Evolutionary conservation across 2,113 vertebrate genomes (phyloP).

Genomic region (Phyllopteryx taeniolatus): DNA sequence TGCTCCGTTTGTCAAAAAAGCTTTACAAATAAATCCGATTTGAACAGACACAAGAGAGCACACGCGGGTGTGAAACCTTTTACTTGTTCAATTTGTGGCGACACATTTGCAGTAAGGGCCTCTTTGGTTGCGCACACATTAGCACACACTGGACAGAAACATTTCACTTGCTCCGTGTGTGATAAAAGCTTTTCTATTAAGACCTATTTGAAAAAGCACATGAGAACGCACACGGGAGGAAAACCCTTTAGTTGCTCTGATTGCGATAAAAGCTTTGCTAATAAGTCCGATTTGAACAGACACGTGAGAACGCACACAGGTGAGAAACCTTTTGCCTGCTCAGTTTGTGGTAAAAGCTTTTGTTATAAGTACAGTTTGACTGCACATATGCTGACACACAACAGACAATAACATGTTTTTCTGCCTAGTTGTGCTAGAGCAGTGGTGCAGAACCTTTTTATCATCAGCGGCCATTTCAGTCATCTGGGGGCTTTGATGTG

Average conservation of each 20-base stretch:
- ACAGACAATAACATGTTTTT: neutral
- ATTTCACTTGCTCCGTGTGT: neutral
- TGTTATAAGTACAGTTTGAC: conserved; percentile 1
- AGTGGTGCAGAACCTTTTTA: no score
- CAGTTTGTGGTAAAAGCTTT: neutral
- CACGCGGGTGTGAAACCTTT: neutral
- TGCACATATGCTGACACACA: neutral
- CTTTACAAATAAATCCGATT: neutral
- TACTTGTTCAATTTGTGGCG: neutral
- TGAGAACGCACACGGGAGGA: neutral
- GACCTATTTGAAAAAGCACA: neutral
- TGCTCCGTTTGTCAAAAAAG: neutral
- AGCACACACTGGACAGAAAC: neutral
- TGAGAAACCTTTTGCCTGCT: neutral
- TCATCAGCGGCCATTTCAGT: no score
- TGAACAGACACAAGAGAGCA: neutral
- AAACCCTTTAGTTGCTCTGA: neutral
- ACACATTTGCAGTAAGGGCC: neutral
- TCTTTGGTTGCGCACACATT: neutral
- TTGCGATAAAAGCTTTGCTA: neutral
- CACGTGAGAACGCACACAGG: neutral
- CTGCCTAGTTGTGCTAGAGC: no score
- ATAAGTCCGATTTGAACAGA: neutral
- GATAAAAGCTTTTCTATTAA: neutral
- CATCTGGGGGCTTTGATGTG: no score